Percentiles rank a stretch among this genome's conserved stretches.
Conservation (phyloP, 2,113 vertebrate species). For the Hypanus sabinus region DNA sequence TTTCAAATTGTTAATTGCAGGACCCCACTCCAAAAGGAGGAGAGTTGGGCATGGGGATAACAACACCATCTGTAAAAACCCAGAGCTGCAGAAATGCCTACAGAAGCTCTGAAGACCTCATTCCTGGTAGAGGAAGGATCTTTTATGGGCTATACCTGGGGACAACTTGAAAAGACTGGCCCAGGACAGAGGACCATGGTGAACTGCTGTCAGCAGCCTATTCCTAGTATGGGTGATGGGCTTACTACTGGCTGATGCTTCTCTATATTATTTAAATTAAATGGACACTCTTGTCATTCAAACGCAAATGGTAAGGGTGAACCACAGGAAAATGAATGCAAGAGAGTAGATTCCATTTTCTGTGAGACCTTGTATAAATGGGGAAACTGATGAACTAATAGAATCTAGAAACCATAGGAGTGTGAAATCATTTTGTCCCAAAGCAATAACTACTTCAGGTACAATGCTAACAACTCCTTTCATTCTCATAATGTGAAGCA, state of each 20-base stretch:
- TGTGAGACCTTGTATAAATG: neutral
- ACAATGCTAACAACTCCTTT: neutral
- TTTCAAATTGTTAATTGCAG: neutral
- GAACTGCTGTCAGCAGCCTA: no score
- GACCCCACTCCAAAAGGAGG: neutral
- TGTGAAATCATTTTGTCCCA: neutral
- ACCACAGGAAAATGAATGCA: neutral
- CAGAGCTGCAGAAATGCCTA: no score
- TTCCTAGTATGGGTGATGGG: no score
- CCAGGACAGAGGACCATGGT: no score
- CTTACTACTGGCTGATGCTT: no score
- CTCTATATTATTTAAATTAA: no score
- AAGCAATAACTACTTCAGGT: neutral
- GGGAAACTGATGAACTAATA: neutral
- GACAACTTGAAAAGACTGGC: no score
- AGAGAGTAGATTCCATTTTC: neutral
- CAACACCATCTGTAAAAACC: no score
- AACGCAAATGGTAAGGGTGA: neutral
- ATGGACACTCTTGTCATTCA: neutral
- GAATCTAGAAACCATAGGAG: neutral
- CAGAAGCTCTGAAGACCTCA: no score
- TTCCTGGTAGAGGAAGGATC: no score
- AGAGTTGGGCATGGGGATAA: no score
- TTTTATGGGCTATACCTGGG: no score
- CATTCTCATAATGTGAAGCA: neutral